Percentiles rank a stretch among this genome's conserved stretches.
Conservation (phyloP, 2,888 invertebrate genomes). For the Pachydiplax longipennis region DNA sequence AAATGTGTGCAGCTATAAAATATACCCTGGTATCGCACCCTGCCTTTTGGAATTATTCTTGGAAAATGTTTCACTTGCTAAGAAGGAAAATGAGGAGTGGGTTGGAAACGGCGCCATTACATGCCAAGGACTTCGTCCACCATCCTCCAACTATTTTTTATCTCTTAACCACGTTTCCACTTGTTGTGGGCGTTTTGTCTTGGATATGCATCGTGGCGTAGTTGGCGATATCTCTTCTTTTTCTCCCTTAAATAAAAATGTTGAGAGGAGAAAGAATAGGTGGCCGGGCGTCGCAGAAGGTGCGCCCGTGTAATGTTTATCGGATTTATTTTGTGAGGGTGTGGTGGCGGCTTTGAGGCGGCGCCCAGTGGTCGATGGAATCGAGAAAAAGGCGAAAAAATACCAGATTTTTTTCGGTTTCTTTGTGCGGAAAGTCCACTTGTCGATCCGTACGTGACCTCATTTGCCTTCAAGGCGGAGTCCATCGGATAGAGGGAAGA, state of each 20-base stretch:
- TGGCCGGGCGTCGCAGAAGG: not conserved
- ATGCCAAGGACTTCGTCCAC: not conserved
- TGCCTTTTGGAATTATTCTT: not conserved
- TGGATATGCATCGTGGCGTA: not conserved
- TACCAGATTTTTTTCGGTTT: not conserved
- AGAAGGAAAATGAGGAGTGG: not conserved
- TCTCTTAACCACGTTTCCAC: conserved; percentile 1
- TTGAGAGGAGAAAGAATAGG: not conserved
- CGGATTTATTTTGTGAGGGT: conserved; percentile 19
- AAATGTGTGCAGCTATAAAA: not conserved
- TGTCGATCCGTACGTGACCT: not conserved
- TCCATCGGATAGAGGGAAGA: not conserved
- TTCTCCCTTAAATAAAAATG: not conserved
- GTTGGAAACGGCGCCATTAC: not conserved
- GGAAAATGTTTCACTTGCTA: not conserved
- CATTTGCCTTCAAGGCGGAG: not conserved
- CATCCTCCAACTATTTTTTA: not conserved
- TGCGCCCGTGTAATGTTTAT: conserved; percentile 5
- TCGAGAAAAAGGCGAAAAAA: not conserved
- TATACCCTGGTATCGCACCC: not conserved
- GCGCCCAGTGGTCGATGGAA: not conserved
- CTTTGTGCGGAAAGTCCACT: not conserved
- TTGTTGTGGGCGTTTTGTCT: not conserved
- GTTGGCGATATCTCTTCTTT: not conserved
- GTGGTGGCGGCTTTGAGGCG: not conserved